phyloP scores from a whole-genome alignment of 2,888 invertebrate species.

The Hirtodrosophila alboralis region DNA sequence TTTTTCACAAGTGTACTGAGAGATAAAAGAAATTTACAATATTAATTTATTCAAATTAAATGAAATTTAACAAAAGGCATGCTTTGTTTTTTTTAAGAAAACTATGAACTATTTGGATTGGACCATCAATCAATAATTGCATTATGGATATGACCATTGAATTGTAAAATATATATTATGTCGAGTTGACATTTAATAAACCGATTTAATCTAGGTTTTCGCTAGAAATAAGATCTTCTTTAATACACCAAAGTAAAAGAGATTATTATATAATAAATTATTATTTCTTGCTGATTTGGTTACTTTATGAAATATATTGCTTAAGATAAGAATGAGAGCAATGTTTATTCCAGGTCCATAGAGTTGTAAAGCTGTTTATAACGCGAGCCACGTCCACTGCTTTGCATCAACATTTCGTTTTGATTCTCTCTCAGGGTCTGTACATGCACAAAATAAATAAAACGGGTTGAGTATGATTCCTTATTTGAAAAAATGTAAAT shows the following conservation, averaged over 20 bases:
- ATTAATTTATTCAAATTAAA: constrained; percentile 6
- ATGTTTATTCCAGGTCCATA: constrained; percentile 75
- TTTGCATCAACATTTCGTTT: constrained; percentile 81
- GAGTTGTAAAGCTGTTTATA: constrained; percentile 83
- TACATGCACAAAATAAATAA: neutral
- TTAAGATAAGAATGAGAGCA: constrained; percentile 25
- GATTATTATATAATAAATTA: constrained; percentile 4
- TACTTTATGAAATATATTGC: constrained; percentile 26
- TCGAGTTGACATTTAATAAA: too few species aligned
- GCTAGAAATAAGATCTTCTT: too few species aligned
- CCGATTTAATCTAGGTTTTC: too few species aligned
- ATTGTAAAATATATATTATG: too few species aligned
- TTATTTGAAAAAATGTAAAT: neutral
- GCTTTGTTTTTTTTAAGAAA: constrained; percentile 7
- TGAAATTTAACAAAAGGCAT: constrained; percentile 7
- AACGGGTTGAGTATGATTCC: neutral
- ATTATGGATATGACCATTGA: too few species aligned
- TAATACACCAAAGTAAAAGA: neutral
- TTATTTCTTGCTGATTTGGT: constrained; percentile 4
- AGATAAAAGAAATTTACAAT: constrained; percentile 23
- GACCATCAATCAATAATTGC: too few species aligned
- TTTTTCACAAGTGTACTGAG: constrained; percentile 39
- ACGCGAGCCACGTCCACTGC: constrained; percentile 72
- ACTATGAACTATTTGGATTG: too few species aligned
- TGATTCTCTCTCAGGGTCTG: constrained; percentile 75